Percentiles rank a stretch among this genome's conserved stretches.
phyloP scores from a whole-genome alignment of 1,140 invertebrate species.

The Drosophila mojavensis region DNA sequence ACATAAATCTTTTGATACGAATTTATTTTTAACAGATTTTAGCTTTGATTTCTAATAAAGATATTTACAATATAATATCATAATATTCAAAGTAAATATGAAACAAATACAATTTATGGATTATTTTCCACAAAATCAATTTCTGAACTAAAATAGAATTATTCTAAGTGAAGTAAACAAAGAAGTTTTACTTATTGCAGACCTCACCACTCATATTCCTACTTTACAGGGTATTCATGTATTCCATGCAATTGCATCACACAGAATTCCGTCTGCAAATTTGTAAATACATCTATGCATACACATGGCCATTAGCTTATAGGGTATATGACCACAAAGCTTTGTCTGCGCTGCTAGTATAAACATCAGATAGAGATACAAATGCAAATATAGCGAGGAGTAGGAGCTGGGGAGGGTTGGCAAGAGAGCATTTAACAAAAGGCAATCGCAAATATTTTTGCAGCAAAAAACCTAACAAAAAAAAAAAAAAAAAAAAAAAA shows the following conservation, averaged over 20 bases:
- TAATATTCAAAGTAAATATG: too few relatives aligned
- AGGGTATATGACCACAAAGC: slow-evolving; percentile 23
- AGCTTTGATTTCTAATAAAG: too few relatives aligned
- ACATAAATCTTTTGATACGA: too few relatives aligned
- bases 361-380: slow-evolving; percentile 37
- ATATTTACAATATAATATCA: too few relatives aligned
- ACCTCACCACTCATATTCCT: too few relatives aligned
- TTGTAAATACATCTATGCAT: neutral
- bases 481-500: slow-evolving; percentile 41
- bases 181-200: neutral
- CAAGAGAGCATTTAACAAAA: slow-evolving; percentile 46
- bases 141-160: too few relatives aligned
- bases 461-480: slow-evolving; percentile 35
- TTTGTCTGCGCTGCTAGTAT: slow-evolving; percentile 41
- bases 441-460: slow-evolving; percentile 53
- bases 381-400: neutral
- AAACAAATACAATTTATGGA: too few relatives aligned
- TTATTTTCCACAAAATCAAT: too few relatives aligned
- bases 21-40: too few relatives aligned
- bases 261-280: neutral
- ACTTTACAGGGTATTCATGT: neutral
- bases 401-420: neutral
- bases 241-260: too few relatives aligned
- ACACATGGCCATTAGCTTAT: neutral
- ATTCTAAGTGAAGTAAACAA: neutral